Conservation (phyloP, 1,140 invertebrate species). For the Drosophila triauraria region DNA sequence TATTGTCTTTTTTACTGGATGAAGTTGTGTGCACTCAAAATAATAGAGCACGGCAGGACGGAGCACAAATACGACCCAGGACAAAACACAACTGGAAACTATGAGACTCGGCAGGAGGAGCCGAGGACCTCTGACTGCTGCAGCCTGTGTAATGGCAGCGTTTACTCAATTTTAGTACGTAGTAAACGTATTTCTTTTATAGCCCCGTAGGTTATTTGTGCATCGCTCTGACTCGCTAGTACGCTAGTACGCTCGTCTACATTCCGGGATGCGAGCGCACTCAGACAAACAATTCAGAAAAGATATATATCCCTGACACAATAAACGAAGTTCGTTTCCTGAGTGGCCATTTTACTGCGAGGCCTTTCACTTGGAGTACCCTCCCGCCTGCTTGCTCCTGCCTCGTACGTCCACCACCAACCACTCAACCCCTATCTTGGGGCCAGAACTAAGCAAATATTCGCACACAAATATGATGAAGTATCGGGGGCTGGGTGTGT, state of each 20-base stretch:
- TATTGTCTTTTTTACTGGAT: conserved; percentile 70
- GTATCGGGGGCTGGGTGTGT: conserved; percentile 29
- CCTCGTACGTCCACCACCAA: not conserved
- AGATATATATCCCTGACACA: conserved; percentile 76
- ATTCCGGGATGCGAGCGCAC: conserved; percentile 47
- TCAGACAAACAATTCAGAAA: conserved; percentile 68
- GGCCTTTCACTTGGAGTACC: conserved; percentile 60
- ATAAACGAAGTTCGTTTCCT: conserved; percentile 82
- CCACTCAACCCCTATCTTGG: conserved; percentile 45
- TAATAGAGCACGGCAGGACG: conserved; percentile 61
- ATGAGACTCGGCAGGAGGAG: not conserved
- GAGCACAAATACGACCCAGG: conserved; percentile 45
- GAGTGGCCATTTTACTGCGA: conserved; percentile 79
- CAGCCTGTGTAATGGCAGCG: conserved; percentile 74
- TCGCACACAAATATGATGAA: conserved; percentile 78
- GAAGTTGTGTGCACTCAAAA: conserved; percentile 75
- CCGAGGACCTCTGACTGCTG: conserved; percentile 63
- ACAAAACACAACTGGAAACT: conserved; percentile 28
- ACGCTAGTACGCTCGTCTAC: conserved; percentile 38
- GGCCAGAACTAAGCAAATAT: conserved; percentile 72
- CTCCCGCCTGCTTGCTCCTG: not conserved
- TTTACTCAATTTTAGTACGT: conserved; percentile 83
- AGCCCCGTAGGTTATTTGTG: conserved; percentile 73
- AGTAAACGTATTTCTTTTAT: conserved; percentile 82
- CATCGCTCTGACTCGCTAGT: conserved; percentile 52